Evolutionary conservation across 2,797 vertebrate species (phyloP).

Genomic region (Astyanax mexicanus): DNA sequence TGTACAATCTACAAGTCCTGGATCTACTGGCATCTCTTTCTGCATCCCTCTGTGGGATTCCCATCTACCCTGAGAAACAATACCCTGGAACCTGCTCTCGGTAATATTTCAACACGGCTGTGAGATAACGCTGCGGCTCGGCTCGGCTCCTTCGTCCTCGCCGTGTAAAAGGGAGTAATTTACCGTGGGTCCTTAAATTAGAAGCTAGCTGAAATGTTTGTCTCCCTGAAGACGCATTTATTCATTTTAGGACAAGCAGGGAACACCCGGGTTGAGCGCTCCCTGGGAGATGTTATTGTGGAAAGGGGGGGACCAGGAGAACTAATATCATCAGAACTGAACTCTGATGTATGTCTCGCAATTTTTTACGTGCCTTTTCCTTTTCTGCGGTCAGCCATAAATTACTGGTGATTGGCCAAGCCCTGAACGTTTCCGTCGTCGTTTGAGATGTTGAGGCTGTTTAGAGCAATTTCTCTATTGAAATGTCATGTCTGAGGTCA

Average conservation of each 20-base stretch:
- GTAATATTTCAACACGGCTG: conserved; percentile 53
- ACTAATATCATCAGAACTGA: conserved; percentile 35
- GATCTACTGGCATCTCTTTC: conserved; percentile 51
- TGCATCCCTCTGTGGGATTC: conserved; percentile 47
- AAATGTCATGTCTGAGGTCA: neutral
- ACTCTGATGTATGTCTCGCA: conserved; percentile 27
- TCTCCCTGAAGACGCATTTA: conserved; percentile 36
- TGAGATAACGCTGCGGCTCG: conserved; percentile 39
- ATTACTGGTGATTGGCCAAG: conserved; percentile 14
- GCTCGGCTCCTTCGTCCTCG: neutral
- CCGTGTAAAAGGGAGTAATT: conserved; percentile 41
- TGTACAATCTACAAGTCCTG: conserved; percentile 57
- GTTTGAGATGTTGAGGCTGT: neutral
- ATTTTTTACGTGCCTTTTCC: conserved; percentile 29
- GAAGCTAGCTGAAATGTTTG: conserved; percentile 25
- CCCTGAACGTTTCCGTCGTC: conserved; percentile 25
- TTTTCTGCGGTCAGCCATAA: conserved; percentile 38
- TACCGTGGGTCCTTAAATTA: conserved; percentile 48
- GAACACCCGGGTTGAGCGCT: conserved; percentile 46
- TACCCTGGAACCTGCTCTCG: conserved; percentile 51
- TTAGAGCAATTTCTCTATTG: neutral
- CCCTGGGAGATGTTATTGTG: conserved; percentile 7
- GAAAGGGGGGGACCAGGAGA: conserved; percentile 5
- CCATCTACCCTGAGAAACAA: conserved; percentile 54
- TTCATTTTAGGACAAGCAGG: conserved; percentile 43